Evolutionary conservation across 2,888 invertebrate species (phyloP), one percentile per base, ranked within the genome.

Genomic region (Dicranocentrus wangi): DNA sequence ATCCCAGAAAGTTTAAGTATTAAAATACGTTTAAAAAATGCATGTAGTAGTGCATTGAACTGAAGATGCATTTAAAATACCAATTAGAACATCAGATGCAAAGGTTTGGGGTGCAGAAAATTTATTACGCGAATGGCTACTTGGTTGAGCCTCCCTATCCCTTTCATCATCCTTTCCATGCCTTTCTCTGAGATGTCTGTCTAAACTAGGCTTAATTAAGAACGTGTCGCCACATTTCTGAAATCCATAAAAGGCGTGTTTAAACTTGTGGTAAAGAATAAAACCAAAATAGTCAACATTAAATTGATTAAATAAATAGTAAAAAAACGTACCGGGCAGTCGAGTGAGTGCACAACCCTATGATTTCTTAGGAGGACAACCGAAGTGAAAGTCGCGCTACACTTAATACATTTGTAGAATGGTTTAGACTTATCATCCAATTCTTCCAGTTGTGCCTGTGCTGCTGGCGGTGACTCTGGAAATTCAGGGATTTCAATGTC

Each of bases 1-100:
- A n/a, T n/a, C n/a, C n/a, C n/a, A n/a, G n/a, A n/a, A n/a, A n/a
- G n/a, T n/a, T n/a, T n/a, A n/a, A n/a, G n/a, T n/a, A n/a, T n/a
- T n/a, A n/a, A n/a, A 39, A 39, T 39, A 39, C 13, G 39, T 39
- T 39, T 5, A n/a, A n/a, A n/a, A n/a, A n/a, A 39, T 39, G 39
- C 5, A 39, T 5, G 39, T 13, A 39, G 13, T 8, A 39, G 7
- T 39, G 13, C 39, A 39, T 39, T 5, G 7, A 5, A 39, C 13
- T 39, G 39, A 39, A 39, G 13, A 39, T 39, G 5, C 39, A n/a
- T 19, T 19, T 47, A 13, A 60, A 28, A 25, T 61, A 78, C 78
- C 78, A 19, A 78, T 78, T 19, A 78, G 43, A 2, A 78, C 43
- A 65, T 78, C 79, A 8, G 79, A 79, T 19, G 61, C 66, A 60